These are phyloP conservation scores for Bungarus multicinctus DNA, from an alignment of 2,113 vertebrate species.

Conservation along the genomic window DNA sequence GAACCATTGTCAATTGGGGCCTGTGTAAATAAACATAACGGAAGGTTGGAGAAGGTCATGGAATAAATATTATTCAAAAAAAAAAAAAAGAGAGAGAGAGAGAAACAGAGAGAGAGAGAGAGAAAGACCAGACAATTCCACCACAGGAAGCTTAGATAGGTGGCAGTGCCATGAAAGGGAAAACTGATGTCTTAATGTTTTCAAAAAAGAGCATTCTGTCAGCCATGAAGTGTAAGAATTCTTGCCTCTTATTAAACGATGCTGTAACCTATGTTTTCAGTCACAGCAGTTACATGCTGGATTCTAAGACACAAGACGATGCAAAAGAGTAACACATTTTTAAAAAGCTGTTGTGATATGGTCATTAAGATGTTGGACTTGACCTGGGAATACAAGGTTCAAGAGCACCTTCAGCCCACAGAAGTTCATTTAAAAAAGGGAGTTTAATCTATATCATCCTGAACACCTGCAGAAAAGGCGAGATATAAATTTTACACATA, in stretches of 20 bases:
- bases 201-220: too few species aligned
- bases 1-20: conserved; percentile 93
- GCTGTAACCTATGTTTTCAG: neutral
- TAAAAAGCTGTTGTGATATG: neutral
- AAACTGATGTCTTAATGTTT: neutral
- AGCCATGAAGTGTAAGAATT: neutral
- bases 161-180: neutral
- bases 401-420: neutral
- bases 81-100: neutral
- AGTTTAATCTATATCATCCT: neutral
- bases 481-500: neutral
- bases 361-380: neutral
- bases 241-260: neutral
- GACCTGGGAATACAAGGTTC: neutral
- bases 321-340: neutral
- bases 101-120: neutral
- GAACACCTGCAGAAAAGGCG: neutral
- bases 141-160: neutral
- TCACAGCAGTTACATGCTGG: neutral
- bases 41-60: conserved; percentile 29
- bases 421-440: neutral
- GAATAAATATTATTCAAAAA: neutral
- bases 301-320: neutral
- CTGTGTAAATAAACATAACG: conserved; percentile 65
- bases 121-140: neutral